A percentile compares a stretch with the other conserved stretches of the same genome.
Conservation (phyloP, 2,888 invertebrate genomes). For the Ornithoptera alexandrae region DNA sequence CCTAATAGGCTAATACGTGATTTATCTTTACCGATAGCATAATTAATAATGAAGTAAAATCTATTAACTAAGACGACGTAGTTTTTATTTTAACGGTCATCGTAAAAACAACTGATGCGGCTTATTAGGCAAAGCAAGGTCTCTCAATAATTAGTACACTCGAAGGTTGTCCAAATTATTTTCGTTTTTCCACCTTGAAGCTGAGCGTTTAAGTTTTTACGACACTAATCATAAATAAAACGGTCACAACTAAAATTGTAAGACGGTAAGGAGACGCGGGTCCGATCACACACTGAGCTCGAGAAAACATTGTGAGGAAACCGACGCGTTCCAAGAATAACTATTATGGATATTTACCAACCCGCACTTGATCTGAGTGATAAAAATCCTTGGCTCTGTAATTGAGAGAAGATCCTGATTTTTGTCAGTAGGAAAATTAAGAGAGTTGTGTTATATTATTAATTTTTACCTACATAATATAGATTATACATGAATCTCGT, state of each 20-base stretch:
- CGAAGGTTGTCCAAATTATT: conserved; percentile 27
- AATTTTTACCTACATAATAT: no score
- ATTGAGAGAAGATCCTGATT: no score
- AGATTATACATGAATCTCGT: no score
- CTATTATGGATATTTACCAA: no score
- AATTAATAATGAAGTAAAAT: not conserved
- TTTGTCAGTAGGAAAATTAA: no score
- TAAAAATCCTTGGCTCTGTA: no score
- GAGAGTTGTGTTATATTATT: no score
- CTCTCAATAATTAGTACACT: not conserved
- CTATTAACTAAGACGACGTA: not conserved
- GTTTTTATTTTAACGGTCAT: conserved; percentile 16
- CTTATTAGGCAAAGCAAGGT: conserved; percentile 24
- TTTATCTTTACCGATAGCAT: not conserved
- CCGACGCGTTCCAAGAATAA: no score
- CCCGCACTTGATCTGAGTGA: no score
- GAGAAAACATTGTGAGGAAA: not conserved
- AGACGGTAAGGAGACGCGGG: no score
- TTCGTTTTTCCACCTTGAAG: conserved; percentile 21
- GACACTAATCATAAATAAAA: not conserved
- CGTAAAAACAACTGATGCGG: conserved; percentile 22
- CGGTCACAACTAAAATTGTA: not conserved
- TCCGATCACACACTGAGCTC: no score
- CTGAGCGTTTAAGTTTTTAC: not conserved
- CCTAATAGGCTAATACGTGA: not conserved